Percentiles rank a stretch among this genome's conserved stretches.
Evolutionary conservation across 2,888 invertebrate species (phyloP).

Genomic region (Cryptocephalus primarius): DNA sequence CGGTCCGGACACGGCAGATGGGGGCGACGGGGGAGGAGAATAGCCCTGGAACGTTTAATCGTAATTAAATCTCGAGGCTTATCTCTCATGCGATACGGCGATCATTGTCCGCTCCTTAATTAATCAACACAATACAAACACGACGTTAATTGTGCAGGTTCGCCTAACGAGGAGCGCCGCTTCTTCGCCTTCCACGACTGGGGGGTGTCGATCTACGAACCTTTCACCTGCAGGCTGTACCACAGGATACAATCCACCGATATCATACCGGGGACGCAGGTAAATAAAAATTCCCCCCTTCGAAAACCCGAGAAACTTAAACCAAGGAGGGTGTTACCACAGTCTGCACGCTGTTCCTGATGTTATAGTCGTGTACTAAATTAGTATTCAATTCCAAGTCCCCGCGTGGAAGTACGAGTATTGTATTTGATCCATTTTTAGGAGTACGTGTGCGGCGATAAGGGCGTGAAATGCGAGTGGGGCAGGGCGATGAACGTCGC

Average conservation of each 20-base stretch:
- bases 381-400: too few species aligned
- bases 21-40: too few species aligned
- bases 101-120: background rate
- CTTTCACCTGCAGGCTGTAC: conserved; percentile 55
- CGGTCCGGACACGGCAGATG: too few species aligned
- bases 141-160: conserved; percentile 32
- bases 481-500: conserved; percentile 60
- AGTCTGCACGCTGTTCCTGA: too few species aligned
- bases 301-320: too few species aligned
- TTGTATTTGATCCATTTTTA: too few species aligned
- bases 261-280: conserved; percentile 59
- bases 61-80: too few species aligned
- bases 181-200: conserved; percentile 67
- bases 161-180: conserved; percentile 49
- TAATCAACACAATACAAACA: background rate
- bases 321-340: too few species aligned
- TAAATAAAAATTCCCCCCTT: conserved; percentile 20
- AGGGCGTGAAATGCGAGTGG: conserved; percentile 58
- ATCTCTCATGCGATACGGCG: too few species aligned
- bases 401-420: too few species aligned
- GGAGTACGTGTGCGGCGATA: conserved; percentile 62
- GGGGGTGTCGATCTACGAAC: conserved; percentile 64
- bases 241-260: conserved; percentile 61
- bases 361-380: too few species aligned
- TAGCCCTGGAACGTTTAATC: too few species aligned